These are phyloP conservation scores for Danionella cerebrum DNA, from an alignment of 2,113 vertebrate genomes.

Conservation along the genomic window DNA sequence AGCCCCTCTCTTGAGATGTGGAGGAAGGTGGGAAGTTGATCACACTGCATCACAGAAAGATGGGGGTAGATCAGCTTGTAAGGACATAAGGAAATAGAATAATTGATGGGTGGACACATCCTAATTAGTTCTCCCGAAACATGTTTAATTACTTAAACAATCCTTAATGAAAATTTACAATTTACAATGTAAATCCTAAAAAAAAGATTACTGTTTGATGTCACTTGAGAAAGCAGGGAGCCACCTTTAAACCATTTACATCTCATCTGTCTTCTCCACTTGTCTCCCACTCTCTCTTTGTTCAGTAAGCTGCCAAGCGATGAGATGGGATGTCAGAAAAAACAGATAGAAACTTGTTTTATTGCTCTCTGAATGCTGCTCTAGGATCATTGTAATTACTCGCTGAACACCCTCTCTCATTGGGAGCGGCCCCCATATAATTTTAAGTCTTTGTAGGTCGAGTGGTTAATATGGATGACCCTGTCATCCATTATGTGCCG, in stretches of 20 bases:
- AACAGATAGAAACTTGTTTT: constrained; percentile 61
- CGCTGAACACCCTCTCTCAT: constrained; percentile 50
- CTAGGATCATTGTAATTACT: constrained; percentile 58
- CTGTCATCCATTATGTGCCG: constrained; percentile 41
- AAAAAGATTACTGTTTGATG: no score
- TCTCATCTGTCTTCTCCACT: constrained; percentile 24
- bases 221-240: not conserved
- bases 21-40: no score
- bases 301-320: constrained; percentile 51
- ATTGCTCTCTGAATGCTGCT: constrained; percentile 48
- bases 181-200: no score
- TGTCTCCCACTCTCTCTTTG: constrained; percentile 35
- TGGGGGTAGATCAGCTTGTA: no score
- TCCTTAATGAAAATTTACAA: no score
- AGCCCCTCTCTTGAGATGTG: no score
- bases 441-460: constrained; percentile 45
- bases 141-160: no score
- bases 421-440: constrained; percentile 40
- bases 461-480: constrained; percentile 50
- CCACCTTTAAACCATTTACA: not conserved
- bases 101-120: no score
- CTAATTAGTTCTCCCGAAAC: no score
- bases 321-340: constrained; percentile 59
- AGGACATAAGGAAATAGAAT: no score
- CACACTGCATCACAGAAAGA: no score